Base-by-base conservation (phyloP, 2,888 invertebrate genomes). In the Monoplex corrugatus region DNA sequence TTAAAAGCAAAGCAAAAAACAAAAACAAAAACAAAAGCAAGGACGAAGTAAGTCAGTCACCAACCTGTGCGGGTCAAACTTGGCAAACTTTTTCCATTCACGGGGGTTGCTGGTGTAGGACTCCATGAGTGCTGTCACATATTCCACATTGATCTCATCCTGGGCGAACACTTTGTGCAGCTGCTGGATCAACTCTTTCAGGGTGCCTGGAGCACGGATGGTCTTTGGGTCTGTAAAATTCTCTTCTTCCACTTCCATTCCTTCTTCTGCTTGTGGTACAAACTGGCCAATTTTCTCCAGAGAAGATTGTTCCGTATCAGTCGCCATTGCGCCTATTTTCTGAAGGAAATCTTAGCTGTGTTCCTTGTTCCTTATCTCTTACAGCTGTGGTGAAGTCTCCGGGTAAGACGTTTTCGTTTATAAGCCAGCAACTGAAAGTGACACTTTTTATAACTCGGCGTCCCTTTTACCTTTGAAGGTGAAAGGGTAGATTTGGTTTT, bases 61-160 rank as follows among this genome's bases (percentile, higher is more conserved):
- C 95, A 96, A 98, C 98, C 98, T 97, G 96, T 97, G 98, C 95
- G 98, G 97, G 96, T 99, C 99, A 95, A 98, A 99, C 95, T 98
- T 99, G 5, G 99, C 99, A 95, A 97, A 99, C 95, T 98, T 98
- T 95, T 97, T 97, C 99, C 99, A 99, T 92, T 99, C 99, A 38
- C 97, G 97, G 0, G 98, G 97, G 94, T 98, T 98, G 75, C 98
- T 98, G 95, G 98, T 98, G 96, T 99, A 99, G 0, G 97, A 96
- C 0, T 96, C 95, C 97, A 98, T 98, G 89, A 99, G 96, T 89
- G 97, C 97, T 94, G 98, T 97, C 16, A 99, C 98, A 95, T 98
- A 97, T 93, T 99, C 99, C 89, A 99, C 97, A 95, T 99, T 98
- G 40, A 99, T 98, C 91, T 97, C 96, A 94, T 98, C 98, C 32